Conservation (phyloP, 2,797 vertebrate species). For the Margarornis squamiger region DNA sequence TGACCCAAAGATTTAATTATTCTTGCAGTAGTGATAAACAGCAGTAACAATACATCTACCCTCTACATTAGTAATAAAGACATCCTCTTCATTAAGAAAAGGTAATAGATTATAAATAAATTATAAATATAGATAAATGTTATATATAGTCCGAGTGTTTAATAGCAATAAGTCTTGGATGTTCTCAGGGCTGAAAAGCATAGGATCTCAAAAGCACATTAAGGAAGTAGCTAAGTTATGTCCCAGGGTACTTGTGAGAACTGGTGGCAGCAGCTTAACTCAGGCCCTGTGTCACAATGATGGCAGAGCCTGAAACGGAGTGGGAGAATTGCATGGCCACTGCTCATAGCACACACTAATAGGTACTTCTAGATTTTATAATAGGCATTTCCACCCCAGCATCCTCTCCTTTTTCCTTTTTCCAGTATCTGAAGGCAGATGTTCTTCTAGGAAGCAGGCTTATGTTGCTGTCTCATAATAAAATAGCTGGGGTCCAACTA, state of each 20-base stretch:
- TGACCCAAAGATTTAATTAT: background rate
- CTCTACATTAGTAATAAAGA: background rate
- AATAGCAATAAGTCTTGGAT: background rate
- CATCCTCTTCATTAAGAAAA: background rate
- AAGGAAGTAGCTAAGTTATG: background rate
- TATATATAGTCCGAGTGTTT: background rate
- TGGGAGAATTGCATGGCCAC: background rate
- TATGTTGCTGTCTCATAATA: background rate
- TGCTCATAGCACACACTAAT: background rate
- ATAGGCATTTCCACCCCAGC: background rate
- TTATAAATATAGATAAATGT: background rate
- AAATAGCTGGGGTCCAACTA: background rate
- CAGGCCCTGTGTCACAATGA: fast-evolving
- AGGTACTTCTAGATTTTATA: background rate
- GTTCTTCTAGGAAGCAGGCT: background rate
- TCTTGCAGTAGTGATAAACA: background rate
- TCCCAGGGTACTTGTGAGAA: background rate
- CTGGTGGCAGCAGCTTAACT: background rate
- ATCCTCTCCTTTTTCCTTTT: background rate
- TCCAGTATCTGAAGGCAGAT: background rate
- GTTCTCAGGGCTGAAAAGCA: background rate
- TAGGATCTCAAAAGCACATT: background rate
- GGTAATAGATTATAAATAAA: background rate
- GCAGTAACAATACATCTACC: background rate
- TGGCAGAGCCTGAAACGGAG: background rate